phyloP scores from a whole-genome alignment of 2,888 invertebrate species.

The Candidula unifasciata region DNA sequence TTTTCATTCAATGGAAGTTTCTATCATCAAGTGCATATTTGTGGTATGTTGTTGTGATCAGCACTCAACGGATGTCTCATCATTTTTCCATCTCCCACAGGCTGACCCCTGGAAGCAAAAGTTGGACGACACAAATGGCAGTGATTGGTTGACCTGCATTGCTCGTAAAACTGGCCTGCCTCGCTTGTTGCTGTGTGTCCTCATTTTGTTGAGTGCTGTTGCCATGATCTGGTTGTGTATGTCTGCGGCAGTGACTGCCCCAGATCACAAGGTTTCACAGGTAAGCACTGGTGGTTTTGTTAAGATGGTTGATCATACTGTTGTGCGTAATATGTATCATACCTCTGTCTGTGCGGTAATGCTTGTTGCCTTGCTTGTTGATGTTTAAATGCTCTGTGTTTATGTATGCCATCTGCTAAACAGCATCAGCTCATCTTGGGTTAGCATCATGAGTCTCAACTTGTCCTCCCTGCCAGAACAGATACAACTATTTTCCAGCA shows the following conservation, averaged over 20 bases:
- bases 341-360: neutral
- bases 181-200: conserved; percentile 78
- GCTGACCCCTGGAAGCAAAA: conserved; percentile 29
- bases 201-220: conserved; percentile 79
- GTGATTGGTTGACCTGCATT: conserved; percentile 74
- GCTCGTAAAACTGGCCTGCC: conserved; percentile 80
- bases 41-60: neutral
- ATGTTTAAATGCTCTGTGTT: neutral
- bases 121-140: conserved; percentile 49
- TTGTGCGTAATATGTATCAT: neutral
- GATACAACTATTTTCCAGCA: no score
- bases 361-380: neutral
- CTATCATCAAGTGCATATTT: neutral
- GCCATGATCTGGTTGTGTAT: conserved; percentile 80
- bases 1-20: neutral
- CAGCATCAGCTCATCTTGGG: neutral
- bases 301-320: neutral
- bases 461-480: no score
- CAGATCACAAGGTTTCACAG: conserved; percentile 65
- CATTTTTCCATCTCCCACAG: neutral
- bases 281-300: neutral
- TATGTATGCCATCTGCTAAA: neutral
- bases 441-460: no score
- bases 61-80: no score
- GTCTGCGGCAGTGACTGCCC: conserved; percentile 74